A percentile compares a stretch with the other conserved stretches of the same genome.
Conservation (phyloP, 1,140 invertebrate species). For the Lepeophtheirus salmonis region DNA sequence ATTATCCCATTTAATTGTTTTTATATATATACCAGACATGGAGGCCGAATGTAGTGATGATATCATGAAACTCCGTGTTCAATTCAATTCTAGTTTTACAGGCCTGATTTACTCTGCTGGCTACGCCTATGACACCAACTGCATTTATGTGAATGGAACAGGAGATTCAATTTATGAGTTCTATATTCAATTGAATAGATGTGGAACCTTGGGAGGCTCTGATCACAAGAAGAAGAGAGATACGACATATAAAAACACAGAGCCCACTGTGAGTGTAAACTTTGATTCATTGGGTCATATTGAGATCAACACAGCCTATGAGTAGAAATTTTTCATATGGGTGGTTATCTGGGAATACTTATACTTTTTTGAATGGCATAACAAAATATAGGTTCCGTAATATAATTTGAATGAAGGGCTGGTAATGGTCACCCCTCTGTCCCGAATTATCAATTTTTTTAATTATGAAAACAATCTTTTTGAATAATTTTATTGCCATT, state of each 20-base stretch:
- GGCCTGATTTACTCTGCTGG: conserved; percentile 75
- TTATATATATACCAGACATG: conserved; percentile 46
- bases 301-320: neutral
- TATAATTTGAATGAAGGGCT: too few species aligned
- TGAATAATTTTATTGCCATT: too few species aligned
- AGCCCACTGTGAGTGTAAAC: conserved; percentile 12
- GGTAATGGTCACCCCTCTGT: too few species aligned
- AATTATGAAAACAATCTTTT: too few species aligned
- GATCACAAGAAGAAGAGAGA: conserved; percentile 55
- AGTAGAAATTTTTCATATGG: neutral
- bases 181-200: conserved; percentile 73
- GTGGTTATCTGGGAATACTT: too few species aligned
- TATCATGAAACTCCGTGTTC: conserved; percentile 79
- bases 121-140: conserved; percentile 79
- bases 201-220: conserved; percentile 70
- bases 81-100: conserved; percentile 72
- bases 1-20: conserved; percentile 12
- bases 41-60: conserved; percentile 86
- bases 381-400: too few species aligned
- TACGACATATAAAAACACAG: conserved; percentile 2
- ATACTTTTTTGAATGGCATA: too few species aligned
- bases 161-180: conserved; percentile 79
- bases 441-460: too few species aligned
- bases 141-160: conserved; percentile 83
- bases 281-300: conserved; percentile 22